Percentiles rank a stretch among this genome's conserved stretches.
Evolutionary conservation across 2,797 vertebrate genomes (phyloP).

Genomic region (Gastrophryne carolinensis): DNA sequence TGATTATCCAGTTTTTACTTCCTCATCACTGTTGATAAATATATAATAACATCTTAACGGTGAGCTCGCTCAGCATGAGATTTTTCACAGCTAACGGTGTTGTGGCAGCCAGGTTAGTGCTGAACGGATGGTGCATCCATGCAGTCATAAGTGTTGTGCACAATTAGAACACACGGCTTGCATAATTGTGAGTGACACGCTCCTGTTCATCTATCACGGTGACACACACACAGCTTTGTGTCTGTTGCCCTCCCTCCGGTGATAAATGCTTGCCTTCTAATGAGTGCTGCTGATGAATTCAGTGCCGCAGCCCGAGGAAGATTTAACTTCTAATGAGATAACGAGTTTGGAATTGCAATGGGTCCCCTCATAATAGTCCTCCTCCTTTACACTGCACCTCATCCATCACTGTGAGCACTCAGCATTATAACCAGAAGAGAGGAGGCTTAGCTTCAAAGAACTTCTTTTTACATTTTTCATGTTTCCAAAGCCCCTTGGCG

Average conservation of each 20-base stretch:
- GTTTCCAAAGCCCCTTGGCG: background rate
- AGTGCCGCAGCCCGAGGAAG: constrained; percentile 46
- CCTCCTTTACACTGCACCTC: constrained; percentile 19
- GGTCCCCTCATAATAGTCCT: constrained; percentile 24
- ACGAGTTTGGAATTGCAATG: constrained; percentile 50
- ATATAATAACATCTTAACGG: background rate
- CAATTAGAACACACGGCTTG: background rate
- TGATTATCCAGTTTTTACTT: background rate
- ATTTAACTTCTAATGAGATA: constrained; percentile 54
- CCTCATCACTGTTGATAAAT: background rate
- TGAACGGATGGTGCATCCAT: background rate
- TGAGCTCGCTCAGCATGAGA: background rate
- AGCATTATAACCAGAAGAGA: constrained; percentile 13
- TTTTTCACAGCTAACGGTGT: background rate
- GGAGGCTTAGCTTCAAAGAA: background rate
- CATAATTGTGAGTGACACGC: constrained; percentile 31
- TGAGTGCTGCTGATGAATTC: constrained; percentile 51
- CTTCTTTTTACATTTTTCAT: background rate
- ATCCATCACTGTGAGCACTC: constrained; percentile 34
- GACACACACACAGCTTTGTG: constrained; percentile 54
- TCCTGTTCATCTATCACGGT: constrained; percentile 37
- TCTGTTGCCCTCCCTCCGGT: constrained; percentile 50
- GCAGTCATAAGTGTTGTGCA: background rate
- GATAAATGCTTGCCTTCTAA: constrained; percentile 57
- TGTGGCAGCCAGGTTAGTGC: background rate